Conservation (phyloP, 2,888 invertebrate genomes). For the Tupiocoris notatus region DNA sequence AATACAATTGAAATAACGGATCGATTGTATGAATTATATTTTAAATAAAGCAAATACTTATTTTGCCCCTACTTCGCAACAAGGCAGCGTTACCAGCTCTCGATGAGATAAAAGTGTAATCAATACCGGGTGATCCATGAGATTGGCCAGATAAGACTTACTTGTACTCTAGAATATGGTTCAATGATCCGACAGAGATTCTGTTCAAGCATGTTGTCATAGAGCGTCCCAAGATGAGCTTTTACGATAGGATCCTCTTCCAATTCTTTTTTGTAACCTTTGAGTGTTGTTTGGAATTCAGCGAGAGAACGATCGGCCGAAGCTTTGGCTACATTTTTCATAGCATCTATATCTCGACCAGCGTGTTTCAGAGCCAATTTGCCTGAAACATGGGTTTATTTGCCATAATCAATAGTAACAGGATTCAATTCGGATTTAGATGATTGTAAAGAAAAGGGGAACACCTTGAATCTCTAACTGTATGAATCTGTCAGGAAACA, state of each 20-base stretch:
- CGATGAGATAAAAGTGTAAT: too few relatives aligned
- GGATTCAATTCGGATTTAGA: too few relatives aligned
- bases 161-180: slow-evolving; percentile 94
- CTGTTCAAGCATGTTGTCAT: slow-evolving; percentile 98
- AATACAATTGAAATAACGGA: too few relatives aligned
- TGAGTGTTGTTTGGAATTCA: slow-evolving; percentile 89
- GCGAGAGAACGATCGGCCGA: slow-evolving; percentile 95
- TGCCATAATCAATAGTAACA: too few relatives aligned
- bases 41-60: too few relatives aligned
- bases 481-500: too few relatives aligned
- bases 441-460: too few relatives aligned
- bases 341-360: slow-evolving; percentile 93
- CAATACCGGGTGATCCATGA: too few relatives aligned
- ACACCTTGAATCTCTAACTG: too few relatives aligned
- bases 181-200: slow-evolving; percentile 98
- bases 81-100: background rate
- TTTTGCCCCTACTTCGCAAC: background rate
- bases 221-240: slow-evolving; percentile 93
- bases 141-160: too few relatives aligned
- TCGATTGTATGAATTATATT: too few relatives aligned
- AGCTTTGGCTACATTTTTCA: slow-evolving; percentile 95
- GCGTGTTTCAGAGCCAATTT: slow-evolving; percentile 96
- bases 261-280: slow-evolving; percentile 81
- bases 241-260: slow-evolving; percentile 96
- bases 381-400: too few relatives aligned